These are phyloP conservation scores for Morpho helenor DNA, from an alignment of 2,888 invertebrate species.

Conservation along the genomic window DNA sequence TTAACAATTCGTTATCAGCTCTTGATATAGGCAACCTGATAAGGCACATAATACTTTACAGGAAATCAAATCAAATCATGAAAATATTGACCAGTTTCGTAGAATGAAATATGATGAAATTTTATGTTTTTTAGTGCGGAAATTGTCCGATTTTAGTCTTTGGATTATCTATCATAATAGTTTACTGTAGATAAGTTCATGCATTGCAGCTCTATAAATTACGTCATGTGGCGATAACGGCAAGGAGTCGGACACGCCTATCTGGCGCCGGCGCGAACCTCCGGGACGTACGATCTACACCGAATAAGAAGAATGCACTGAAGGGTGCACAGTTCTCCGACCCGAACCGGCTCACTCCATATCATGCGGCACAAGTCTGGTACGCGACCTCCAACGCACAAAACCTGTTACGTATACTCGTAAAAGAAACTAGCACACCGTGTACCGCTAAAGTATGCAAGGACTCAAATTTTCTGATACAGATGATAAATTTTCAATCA, in stretches of 20 bases:
- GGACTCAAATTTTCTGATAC: conserved; percentile 31
- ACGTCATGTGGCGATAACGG: conserved; percentile 72
- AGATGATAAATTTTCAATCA: conserved; percentile 27
- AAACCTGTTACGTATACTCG: conserved; percentile 69
- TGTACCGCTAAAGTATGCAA: conserved; percentile 44
- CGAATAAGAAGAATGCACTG: conserved; percentile 56
- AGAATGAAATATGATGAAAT: too few species aligned
- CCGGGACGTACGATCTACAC: conserved; percentile 49
- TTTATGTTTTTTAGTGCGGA: too few species aligned
- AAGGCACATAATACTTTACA: conserved; percentile 17
- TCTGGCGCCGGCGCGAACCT: conserved; percentile 63
- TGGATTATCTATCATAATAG: too few species aligned
- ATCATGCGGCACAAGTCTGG: conserved; percentile 70
- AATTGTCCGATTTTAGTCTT: too few species aligned
- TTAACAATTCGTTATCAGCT: conserved; percentile 28
- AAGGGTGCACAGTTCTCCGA: conserved; percentile 51
- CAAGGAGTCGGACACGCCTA: conserved; percentile 69
- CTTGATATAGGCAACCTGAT: conserved; percentile 23
- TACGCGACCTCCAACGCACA: conserved; percentile 72
- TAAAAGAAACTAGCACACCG: conserved; percentile 53
- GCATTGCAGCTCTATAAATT: conserved; percentile 38
- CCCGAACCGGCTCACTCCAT: conserved; percentile 58
- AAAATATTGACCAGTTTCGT: not conserved
- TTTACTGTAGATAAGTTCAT: not conserved
- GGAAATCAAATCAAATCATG: conserved; percentile 10